These are phyloP conservation scores for Zaprionus nigranus DNA, from an alignment of 1,140 invertebrate genomes.

Conservation along the genomic window DNA sequence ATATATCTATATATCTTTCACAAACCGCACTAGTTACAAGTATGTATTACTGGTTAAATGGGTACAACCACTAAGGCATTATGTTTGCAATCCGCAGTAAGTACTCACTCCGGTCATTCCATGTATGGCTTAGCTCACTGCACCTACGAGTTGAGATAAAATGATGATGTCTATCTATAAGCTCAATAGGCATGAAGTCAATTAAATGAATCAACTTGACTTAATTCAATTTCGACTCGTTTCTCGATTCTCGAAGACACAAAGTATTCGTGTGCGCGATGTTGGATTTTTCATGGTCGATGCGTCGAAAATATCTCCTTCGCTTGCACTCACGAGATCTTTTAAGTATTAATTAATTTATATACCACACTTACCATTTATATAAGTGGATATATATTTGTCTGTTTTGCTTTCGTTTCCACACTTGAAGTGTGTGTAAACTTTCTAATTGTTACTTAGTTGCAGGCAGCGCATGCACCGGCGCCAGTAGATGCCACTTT, in stretches of 20 bases:
- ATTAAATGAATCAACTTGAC: constrained; percentile 8
- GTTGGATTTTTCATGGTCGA: constrained; percentile 64
- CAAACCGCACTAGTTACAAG: not conserved
- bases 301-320: constrained; percentile 75
- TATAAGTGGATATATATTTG: constrained; percentile 18
- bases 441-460: constrained; percentile 69
- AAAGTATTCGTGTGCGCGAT: constrained; percentile 16
- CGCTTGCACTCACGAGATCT: constrained; percentile 70
- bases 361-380: constrained; percentile 38
- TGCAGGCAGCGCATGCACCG: constrained; percentile 46
- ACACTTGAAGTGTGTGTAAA: constrained; percentile 53
- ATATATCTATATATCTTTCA: not conserved
- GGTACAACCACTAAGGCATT: not conserved
- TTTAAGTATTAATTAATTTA: constrained; percentile 73
- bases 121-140: constrained; percentile 2
- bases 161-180: not conserved
- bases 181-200: constrained; percentile 4
- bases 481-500: constrained; percentile 54
- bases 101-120: not conserved
- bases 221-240: constrained; percentile 24
- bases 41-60: not conserved
- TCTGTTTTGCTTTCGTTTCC: constrained; percentile 67
- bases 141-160: not conserved
- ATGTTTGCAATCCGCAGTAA: not conserved
- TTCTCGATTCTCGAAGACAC: constrained; percentile 6